Base-by-base conservation (phyloP, 2,113 vertebrate genomes). In the Archocentrus centrarchus region DNA sequence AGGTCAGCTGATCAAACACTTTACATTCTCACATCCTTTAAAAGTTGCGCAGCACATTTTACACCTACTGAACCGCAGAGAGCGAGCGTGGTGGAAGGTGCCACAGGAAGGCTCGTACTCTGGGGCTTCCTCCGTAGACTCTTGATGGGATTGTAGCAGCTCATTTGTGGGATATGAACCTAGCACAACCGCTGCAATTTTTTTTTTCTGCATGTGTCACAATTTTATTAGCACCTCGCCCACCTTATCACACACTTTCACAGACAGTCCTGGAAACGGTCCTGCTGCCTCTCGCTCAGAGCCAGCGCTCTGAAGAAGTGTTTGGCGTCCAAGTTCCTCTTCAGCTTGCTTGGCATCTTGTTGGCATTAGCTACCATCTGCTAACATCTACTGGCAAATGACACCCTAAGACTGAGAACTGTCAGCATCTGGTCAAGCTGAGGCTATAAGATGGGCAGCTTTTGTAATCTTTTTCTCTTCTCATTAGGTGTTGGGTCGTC, bases 1-100 rank as follows among this genome's bases (percentile, higher is more conserved):
- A 66, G n/a, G 39, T 66, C 63, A 66, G 63, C n/a, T 66, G 63
- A 66, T 66, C 64, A 11, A 18, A 68, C 64, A 27, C 64, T 47
- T 47, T 55, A 15, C 18, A 55, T 7, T 55, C 53, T 27, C 14
- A 68, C 22, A 6, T 47, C 8, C 2, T 17, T 17, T 47, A 47
- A 68, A 68, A 27, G 41, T 6, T 22, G 55, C n/a, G 18, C 53
- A 55, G 53, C 55, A 10, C 63, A 44, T 66, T 66, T 66, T 47
- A 24, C 2, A 44, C n/a, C 62, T 20, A 4, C 6, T 22, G 62
- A 41, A 22, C 3, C 39, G 61, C 35, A 63, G 61, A 39, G 61
- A 35, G 6, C 11, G 11, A 64, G 35, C 6, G 61, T 17, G 63
- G 3, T 55, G 18, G 53, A 55, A 11, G 41, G 41, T 13, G 11